A percentile compares a stretch with the other conserved stretches of the same genome.
These are phyloP conservation scores for Stenichneumon culpator DNA, from an alignment of 2,888 invertebrate genomes.

Conservation along the genomic window DNA sequence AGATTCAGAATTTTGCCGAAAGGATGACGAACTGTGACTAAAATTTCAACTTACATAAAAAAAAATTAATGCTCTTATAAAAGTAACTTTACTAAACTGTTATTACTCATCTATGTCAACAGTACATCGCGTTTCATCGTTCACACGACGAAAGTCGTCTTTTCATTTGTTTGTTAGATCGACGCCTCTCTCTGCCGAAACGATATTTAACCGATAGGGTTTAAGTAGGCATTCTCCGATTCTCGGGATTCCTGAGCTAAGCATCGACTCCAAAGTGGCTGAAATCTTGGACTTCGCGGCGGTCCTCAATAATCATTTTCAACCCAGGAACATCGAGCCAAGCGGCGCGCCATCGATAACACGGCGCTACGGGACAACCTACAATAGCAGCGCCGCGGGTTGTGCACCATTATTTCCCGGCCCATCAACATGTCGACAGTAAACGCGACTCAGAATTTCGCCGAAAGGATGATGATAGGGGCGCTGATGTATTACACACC, in stretches of 20 bases:
- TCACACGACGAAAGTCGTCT: not conserved
- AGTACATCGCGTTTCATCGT: not conserved
- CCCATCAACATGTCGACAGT: not conserved
- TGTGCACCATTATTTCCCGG: not conserved
- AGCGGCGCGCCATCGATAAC: not conserved
- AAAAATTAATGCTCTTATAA: not conserved
- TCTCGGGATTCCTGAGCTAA: not conserved
- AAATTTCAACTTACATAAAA: no score
- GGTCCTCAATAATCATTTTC: not conserved
- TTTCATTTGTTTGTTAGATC: not conserved
- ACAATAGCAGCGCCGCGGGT: not conserved
- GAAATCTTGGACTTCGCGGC: not conserved
- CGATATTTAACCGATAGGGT: not conserved
- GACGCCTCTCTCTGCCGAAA: not conserved
- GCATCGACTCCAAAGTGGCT: not conserved
- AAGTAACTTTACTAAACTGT: not conserved
- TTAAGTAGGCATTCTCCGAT: not conserved
- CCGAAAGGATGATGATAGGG: conserved; percentile 72
- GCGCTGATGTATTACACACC: conserved; percentile 90
- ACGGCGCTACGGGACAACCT: not conserved
- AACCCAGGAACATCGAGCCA: no score
- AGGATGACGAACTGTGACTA: conserved; percentile 64
- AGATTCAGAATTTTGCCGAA: conserved; percentile 62
- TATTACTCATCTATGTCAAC: not conserved
- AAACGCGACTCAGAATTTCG: conserved; percentile 46